Conservation (phyloP, 1,140 invertebrate genomes). For the Planococcus citri region DNA sequence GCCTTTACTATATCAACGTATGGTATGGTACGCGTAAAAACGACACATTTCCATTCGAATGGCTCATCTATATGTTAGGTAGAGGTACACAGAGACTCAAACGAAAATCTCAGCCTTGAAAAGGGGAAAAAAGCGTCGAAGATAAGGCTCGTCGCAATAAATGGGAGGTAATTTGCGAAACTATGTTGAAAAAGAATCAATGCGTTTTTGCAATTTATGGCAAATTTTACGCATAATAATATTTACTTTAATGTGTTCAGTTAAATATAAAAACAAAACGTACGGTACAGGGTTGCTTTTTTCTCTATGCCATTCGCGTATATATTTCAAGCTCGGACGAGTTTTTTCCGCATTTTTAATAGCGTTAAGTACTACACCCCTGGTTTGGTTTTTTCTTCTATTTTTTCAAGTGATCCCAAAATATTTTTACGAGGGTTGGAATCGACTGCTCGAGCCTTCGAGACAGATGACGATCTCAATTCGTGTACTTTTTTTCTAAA, state of each 20-base stretch:
- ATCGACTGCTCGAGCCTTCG: too few species aligned
- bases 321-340: constrained; percentile 9
- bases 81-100: too few species aligned
- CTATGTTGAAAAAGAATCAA: constrained; percentile 14
- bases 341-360: constrained; percentile 9
- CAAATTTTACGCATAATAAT: constrained; percentile 18
- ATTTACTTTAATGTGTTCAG: constrained; percentile 16
- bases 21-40: too few species aligned
- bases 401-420: constrained; percentile 13
- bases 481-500: too few species aligned
- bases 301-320: background rate
- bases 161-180: constrained; percentile 14
- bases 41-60: too few species aligned
- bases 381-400: background rate
- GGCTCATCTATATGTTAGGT: too few species aligned
- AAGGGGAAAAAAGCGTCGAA: background rate
- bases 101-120: too few species aligned
- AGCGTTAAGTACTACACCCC: background rate
- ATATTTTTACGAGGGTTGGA: background rate
- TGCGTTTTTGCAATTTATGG: background rate
- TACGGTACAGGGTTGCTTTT: background rate
- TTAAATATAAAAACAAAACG: constrained; percentile 1
- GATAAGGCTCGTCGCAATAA: background rate
- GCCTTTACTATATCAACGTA: too few species aligned
- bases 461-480: too few species aligned